Evolutionary conservation across 2,888 invertebrate genomes (phyloP).

Genomic region (Tetramorium bicarinatum): DNA sequence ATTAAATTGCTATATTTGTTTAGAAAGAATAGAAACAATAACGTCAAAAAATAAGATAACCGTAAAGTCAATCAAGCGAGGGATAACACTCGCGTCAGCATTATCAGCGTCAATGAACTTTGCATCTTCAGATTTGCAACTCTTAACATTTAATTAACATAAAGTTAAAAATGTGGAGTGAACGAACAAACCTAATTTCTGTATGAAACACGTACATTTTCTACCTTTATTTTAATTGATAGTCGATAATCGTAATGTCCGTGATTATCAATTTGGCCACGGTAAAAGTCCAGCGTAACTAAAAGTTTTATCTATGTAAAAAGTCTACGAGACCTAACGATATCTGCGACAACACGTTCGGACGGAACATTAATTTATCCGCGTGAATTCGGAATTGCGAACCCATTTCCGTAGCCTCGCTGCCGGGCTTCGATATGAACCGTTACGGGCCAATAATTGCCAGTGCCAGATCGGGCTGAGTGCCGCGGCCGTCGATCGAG

Average conservation of each 20-base stretch:
- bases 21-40: neutral
- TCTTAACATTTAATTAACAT: neutral
- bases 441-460: constrained; percentile 76
- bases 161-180: neutral
- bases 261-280: neutral
- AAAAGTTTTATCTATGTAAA: neutral
- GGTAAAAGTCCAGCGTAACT: too few relatives aligned
- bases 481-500: constrained; percentile 65
- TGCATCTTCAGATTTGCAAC: neutral
- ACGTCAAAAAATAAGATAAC: neutral
- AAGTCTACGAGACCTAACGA: constrained; percentile 35
- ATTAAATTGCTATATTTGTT: neutral
- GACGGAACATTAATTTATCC: constrained; percentile 47
- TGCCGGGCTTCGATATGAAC: constrained; percentile 66
- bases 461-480: constrained; percentile 63
- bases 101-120: neutral
- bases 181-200: neutral
- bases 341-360: constrained; percentile 44
- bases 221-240: neutral
- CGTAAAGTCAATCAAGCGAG: neutral
- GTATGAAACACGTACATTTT: neutral
- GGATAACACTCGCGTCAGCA: neutral
- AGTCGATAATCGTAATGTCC: neutral
- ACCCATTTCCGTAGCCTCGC: constrained; percentile 45
- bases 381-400: constrained; percentile 64